Percentiles rank a stretch among this genome's conserved stretches.
phyloP scores from a whole-genome alignment of 37 sponge, comb jelly and placozoan genomes.

The Geodia barretti region DNA sequence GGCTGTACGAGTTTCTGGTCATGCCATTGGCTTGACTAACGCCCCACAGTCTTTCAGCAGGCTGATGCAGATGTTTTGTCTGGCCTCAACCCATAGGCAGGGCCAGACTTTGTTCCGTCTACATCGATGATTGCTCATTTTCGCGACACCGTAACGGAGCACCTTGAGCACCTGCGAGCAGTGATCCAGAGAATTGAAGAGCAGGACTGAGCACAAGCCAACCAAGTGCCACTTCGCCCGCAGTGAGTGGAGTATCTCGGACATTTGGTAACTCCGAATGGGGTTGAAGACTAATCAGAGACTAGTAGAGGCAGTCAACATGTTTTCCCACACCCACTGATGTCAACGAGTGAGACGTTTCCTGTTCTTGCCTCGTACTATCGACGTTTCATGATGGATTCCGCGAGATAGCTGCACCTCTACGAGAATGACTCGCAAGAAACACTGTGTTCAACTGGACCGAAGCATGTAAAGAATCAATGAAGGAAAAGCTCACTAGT shows the following conservation, averaged over 20 bases:
- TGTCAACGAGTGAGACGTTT: constrained; percentile 28
- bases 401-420: constrained; percentile 60
- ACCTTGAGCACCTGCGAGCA: constrained; percentile 41
- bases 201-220: constrained; percentile 58
- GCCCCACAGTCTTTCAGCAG: constrained; percentile 63
- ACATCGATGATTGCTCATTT: constrained; percentile 54
- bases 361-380: constrained; percentile 64
- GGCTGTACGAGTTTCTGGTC: constrained; percentile 49
- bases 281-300: no score
- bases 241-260: constrained; percentile 41
- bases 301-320: no score
- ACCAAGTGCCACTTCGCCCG: constrained; percentile 46
- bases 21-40: constrained; percentile 56
- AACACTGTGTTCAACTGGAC: constrained; percentile 45
- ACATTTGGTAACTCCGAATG: no score
- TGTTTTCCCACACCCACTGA: constrained; percentile 36
- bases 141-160: constrained; percentile 6
- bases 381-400: constrained; percentile 47
- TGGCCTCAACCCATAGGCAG: no score
- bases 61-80: constrained; percentile 47
- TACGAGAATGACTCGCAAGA: constrained; percentile 29
- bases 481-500: constrained; percentile 41
- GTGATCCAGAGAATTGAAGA: constrained; percentile 51
- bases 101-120: constrained; percentile 52
- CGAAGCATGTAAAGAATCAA: constrained; percentile 7